Evolutionary conservation across 2,113 vertebrate genomes (phyloP).

Genomic region (Gymnobelideus leadbeateri): DNA sequence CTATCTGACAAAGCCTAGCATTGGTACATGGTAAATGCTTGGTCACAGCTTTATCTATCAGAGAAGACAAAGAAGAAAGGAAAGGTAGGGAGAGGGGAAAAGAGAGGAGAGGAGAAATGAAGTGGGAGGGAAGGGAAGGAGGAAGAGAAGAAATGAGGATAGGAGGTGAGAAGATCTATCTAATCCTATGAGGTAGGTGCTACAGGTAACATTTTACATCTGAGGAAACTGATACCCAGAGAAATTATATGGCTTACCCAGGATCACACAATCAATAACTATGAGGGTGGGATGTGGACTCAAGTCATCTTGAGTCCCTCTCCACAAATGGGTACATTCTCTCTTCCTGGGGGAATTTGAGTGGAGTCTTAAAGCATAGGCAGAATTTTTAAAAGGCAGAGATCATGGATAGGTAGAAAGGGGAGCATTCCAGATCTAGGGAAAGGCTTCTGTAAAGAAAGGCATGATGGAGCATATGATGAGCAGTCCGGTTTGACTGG

Average conservation of each 20-base stretch:
- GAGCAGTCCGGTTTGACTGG: not conserved
- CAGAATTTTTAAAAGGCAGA: not conserved
- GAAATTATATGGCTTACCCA: not conserved
- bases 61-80: too few species aligned
- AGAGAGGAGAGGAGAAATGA: too few species aligned
- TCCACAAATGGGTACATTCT: slow-evolving; percentile 18
- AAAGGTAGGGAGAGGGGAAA: too few species aligned
- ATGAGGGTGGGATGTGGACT: slow-evolving; percentile 1
- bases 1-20: not conserved
- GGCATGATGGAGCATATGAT: not conserved
- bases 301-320: not conserved
- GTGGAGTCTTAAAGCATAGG: not conserved
- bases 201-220: not conserved
- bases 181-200: not conserved
- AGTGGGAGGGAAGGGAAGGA: too few species aligned
- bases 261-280: not conserved
- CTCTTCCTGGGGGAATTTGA: not conserved
- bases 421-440: not conserved
- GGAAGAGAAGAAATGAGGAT: too few species aligned
- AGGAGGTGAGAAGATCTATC: not conserved
- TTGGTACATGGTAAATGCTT: not conserved
- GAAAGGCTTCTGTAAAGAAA: not conserved
- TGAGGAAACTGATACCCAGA: slow-evolving; percentile 30
- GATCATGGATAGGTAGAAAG: not conserved
- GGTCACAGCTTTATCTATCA: too few species aligned